phyloP scores from a whole-genome alignment of 2,888 invertebrate genomes.

The Balanococcus diminutus region DNA sequence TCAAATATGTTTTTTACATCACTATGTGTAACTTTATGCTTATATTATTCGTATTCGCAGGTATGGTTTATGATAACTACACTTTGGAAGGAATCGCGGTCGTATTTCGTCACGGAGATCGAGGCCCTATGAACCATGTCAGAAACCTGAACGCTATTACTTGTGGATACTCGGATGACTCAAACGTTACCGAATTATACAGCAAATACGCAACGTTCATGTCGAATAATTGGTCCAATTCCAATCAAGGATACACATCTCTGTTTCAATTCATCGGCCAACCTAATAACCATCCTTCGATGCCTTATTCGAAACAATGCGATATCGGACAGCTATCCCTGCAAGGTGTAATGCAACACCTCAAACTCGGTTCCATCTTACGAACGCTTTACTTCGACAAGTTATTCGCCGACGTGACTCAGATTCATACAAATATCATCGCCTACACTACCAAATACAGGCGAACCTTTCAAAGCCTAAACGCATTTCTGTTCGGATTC shows the following conservation, averaged over 20 bases:
- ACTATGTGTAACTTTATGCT: not conserved
- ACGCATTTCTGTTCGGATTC: slow-evolving; percentile 77
- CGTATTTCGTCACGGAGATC: slow-evolving; percentile 85
- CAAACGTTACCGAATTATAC: slow-evolving; percentile 16
- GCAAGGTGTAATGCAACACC: slow-evolving; percentile 70
- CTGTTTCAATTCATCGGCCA: slow-evolving; percentile 68
- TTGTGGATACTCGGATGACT: slow-evolving; percentile 66
- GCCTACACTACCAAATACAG: slow-evolving; percentile 83
- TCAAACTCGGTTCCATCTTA: slow-evolving; percentile 76
- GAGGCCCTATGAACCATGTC: slow-evolving; percentile 85
- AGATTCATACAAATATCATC: slow-evolving; percentile 66
- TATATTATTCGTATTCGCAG: not conserved
- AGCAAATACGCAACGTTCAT: slow-evolving; percentile 41
- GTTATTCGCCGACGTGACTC: slow-evolving; percentile 69
- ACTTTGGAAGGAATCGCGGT: slow-evolving; percentile 74
- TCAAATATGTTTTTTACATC: not conserved
- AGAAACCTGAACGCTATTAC: slow-evolving; percentile 78
- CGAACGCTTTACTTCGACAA: slow-evolving; percentile 64
- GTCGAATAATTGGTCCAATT: slow-evolving; percentile 31
- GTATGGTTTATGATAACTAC: slow-evolving; percentile 64
- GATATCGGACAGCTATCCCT: slow-evolving; percentile 84
- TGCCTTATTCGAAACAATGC: slow-evolving; percentile 74
- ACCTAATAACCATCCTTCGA: slow-evolving; percentile 82
- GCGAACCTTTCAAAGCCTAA: slow-evolving; percentile 88
- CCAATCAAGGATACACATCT: slow-evolving; percentile 60